Base-by-base conservation (phyloP, 2,888 invertebrate genomes). In the Axea sp. region DNA sequence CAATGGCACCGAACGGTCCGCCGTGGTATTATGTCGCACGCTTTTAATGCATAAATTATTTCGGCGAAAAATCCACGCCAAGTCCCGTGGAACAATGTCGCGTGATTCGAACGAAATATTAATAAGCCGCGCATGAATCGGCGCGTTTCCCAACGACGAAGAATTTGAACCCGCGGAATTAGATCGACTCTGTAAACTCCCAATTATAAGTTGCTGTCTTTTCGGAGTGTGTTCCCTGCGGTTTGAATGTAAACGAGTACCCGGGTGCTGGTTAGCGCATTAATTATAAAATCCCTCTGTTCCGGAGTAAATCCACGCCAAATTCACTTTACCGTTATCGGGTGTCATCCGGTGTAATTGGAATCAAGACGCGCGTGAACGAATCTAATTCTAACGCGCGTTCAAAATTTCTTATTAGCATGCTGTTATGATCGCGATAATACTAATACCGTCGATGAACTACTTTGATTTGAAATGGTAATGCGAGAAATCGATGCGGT, bases 131-230 rank as follows among this genome's bases (percentile, higher is more conserved):
- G 31, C 39, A 35, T 57, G 64, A 35, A 65, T 64, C 71, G 62
- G 57, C 74, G 57, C 71, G 51, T 74, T 77, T 5, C 12, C 31
- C 47, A 60, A 37, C 26, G 43, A 82, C 80, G 76, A 78, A 59
- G 45, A 65, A 60, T 68, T 73, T 45, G 72, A 81, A 80, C 77
- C 79, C 77, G 55, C 35, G 55, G 77, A 83, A 82, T 80, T 71
- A 80, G 77, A 82, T 81, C 79, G 72, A 73, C 72, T 76, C 59
- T 57, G 49, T 49, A 67, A 75, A 76, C 64, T 73, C 67, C 68
- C 76, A 76, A 78, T 81, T 79, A 76, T 64, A 77, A 77, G 73
- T 78, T 75, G 73, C 53, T 49, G 77, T 78, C 77, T 79, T 79
- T 73, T n/a, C n/a, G 60, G 39, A 71, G 76, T 75, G 64, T 76